A percentile compares a stretch with the other conserved stretches of the same genome.
Evolutionary conservation across 1,140 invertebrate species (phyloP).

Genomic region (Archegozetes longisetosus): DNA sequence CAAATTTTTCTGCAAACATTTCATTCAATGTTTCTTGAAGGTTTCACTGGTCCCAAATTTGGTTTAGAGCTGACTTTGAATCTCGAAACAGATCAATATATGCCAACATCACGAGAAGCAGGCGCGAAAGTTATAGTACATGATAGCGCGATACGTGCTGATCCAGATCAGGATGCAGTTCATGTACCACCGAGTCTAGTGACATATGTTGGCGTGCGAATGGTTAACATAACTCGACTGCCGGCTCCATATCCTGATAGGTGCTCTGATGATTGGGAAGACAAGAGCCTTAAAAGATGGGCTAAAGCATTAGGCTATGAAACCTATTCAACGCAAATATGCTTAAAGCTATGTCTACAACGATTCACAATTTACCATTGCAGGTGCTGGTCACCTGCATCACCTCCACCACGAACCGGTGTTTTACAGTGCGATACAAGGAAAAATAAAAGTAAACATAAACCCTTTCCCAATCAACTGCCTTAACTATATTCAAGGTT

Average conservation of each 20-base stretch:
- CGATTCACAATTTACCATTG: conserved; percentile 9
- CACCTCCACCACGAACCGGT: conserved; percentile 7
- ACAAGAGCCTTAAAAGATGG: conserved; percentile 5
- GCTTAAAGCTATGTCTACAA: conserved; percentile 16
- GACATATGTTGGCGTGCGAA: conserved; percentile 17
- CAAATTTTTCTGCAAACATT: too few species aligned
- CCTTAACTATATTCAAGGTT: too few species aligned
- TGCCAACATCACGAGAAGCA: conserved; percentile 24
- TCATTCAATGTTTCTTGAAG: too few species aligned
- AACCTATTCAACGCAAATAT: conserved; percentile 17
- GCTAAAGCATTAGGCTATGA: conserved; percentile 9
- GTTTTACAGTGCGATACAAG: conserved; percentile 5
- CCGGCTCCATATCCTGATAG: conserved; percentile 15
- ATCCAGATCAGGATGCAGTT: conserved; percentile 19
- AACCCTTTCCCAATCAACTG: too few species aligned
- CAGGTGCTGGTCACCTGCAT: conserved; percentile 13
- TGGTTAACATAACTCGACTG: conserved; percentile 19
- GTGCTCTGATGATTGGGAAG: conserved; percentile 14
- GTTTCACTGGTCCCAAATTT: conserved; percentile 20
- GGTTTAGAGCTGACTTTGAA: conserved; percentile 28
- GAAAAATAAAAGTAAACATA: conserved; percentile 10
- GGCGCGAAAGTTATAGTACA: conserved; percentile 29
- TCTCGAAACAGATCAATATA: conserved; percentile 28
- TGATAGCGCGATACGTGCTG: conserved; percentile 18
- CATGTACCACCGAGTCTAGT: conserved; percentile 18